These are phyloP conservation scores for Hypsopygia costalis DNA, from an alignment of 2,888 invertebrate species.

Conservation along the genomic window DNA sequence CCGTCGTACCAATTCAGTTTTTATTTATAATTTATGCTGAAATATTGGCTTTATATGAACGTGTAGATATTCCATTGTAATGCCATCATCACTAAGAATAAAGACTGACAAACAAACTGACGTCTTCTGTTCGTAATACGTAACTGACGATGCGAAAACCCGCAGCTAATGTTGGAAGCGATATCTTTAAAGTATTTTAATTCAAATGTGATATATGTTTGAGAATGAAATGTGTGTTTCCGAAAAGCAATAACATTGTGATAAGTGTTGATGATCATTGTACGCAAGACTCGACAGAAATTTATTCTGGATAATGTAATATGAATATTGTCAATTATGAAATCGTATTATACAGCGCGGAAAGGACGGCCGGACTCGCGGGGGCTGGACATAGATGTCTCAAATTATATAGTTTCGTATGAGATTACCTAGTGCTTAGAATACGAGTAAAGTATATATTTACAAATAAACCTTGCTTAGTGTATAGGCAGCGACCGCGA, in stretches of 20 bases:
- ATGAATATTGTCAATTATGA: slow-evolving; percentile 70
- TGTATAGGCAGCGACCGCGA: slow-evolving; percentile 21
- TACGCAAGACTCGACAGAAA: slow-evolving; percentile 45
- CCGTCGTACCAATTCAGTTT: slow-evolving; percentile 46
- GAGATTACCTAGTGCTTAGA: slow-evolving; percentile 8
- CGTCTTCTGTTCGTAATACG: slow-evolving; percentile 38
- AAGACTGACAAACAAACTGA: slow-evolving; percentile 62
- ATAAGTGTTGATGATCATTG: slow-evolving; percentile 61
- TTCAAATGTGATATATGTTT: slow-evolving; percentile 72
- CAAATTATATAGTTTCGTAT: slow-evolving; percentile 11
- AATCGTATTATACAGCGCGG: slow-evolving; percentile 21
- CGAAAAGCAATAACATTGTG: slow-evolving; percentile 77
- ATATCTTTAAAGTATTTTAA: slow-evolving; percentile 53
- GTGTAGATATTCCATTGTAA: slow-evolving; percentile 42
- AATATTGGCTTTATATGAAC: slow-evolving; percentile 55
- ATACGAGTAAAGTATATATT: slow-evolving; percentile 16
- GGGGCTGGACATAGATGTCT: slow-evolving; percentile 17
- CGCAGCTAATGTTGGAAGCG: slow-evolving; percentile 39
- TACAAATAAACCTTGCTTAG: slow-evolving; percentile 11
- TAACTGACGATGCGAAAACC: slow-evolving; percentile 35
- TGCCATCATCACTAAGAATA: slow-evolving; percentile 43
- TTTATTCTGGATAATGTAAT: slow-evolving; percentile 48
- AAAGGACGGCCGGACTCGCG: slow-evolving; percentile 33
- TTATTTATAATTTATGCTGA: slow-evolving; percentile 76
- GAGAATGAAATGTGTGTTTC: slow-evolving; percentile 65